Evolutionary conservation across 2,113 vertebrate species (phyloP).

Genomic region (Ictalurus punctatus): DNA sequence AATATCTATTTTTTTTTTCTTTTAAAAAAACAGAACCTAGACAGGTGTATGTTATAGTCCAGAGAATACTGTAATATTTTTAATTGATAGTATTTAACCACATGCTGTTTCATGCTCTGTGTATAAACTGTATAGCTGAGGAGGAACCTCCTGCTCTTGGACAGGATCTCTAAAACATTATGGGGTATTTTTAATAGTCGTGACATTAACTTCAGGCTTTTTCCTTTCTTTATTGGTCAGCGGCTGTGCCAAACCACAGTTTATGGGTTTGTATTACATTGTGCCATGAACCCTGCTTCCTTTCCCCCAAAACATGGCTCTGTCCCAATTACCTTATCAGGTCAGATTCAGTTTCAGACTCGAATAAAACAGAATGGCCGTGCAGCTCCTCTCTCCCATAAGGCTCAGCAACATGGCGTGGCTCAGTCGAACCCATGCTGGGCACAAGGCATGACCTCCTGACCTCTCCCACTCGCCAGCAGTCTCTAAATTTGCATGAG

Average conservation of each 20-base stretch:
- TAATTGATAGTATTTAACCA: neutral
- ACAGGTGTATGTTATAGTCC: neutral
- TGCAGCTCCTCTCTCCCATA: conserved; percentile 53
- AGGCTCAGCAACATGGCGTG: conserved; percentile 39
- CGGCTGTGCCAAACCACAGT: conserved; percentile 1
- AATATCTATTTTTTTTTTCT: neutral
- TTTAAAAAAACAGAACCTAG: neutral
- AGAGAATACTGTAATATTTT: neutral
- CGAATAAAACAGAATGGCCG: conserved; percentile 68
- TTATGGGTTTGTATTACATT: conserved; percentile 24
- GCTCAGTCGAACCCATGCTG: conserved; percentile 63
- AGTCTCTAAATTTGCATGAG: conserved; percentile 71
- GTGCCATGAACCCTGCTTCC: conserved; percentile 30
- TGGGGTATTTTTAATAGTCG: neutral
- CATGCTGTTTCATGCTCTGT: neutral
- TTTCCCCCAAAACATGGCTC: conserved; percentile 15
- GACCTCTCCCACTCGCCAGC: conserved; percentile 68
- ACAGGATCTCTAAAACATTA: conserved; percentile 27
- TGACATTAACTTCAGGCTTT: neutral
- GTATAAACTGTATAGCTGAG: neutral
- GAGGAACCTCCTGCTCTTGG: neutral
- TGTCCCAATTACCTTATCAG: conserved; percentile 50
- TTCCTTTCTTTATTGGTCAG: conserved; percentile 9
- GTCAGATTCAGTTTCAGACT: conserved; percentile 53
- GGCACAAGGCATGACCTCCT: conserved; percentile 62